phyloP scores from a whole-genome alignment of 2,113 vertebrate species.

The Labeo catla region DNA sequence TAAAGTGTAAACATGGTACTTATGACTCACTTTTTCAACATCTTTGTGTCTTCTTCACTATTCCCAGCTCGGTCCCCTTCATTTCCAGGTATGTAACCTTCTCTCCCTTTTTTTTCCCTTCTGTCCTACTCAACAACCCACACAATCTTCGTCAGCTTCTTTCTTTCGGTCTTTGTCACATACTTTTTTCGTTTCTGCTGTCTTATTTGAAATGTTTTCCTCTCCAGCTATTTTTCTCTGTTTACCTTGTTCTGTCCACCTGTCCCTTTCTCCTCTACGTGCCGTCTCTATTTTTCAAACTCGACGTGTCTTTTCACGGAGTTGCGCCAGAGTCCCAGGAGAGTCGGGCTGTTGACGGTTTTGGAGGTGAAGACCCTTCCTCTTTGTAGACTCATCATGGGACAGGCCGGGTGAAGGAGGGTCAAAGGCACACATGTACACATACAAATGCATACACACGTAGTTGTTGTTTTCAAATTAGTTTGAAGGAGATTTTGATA shows the following conservation, averaged over 20 bases:
- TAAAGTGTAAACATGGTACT: not conserved
- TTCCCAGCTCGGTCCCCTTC: not conserved
- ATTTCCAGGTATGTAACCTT: not conserved
- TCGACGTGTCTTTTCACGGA: not conserved
- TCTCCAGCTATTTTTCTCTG: slow-evolving; percentile 26
- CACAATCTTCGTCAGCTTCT: slow-evolving; percentile 11
- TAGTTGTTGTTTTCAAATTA: slow-evolving; percentile 8
- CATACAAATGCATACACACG: not conserved
- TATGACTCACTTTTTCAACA: slow-evolving; percentile 21
- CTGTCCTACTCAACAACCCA: slow-evolving; percentile 17
- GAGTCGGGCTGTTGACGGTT: slow-evolving; percentile 15
- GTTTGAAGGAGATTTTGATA: slow-evolving; percentile 11
- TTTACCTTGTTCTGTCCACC: not conserved
- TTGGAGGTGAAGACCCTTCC: slow-evolving; percentile 43
- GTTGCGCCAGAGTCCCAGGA: slow-evolving; percentile 15
- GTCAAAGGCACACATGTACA: slow-evolving; percentile 47
- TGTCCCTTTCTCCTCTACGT: slow-evolving; percentile 21
- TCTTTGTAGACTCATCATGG: slow-evolving; percentile 35
- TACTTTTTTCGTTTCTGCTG: slow-evolving; percentile 7
- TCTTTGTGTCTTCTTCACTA: not conserved
- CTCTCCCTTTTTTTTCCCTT: slow-evolving; percentile 54
- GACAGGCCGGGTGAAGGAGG: slow-evolving; percentile 49
- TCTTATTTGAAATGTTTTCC: slow-evolving; percentile 2
- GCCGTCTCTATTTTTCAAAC: slow-evolving; percentile 23
- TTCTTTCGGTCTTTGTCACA: not conserved